Evolutionary conservation across 2,888 invertebrate species (phyloP).

Genomic region (Steinernema hermaphroditum): DNA sequence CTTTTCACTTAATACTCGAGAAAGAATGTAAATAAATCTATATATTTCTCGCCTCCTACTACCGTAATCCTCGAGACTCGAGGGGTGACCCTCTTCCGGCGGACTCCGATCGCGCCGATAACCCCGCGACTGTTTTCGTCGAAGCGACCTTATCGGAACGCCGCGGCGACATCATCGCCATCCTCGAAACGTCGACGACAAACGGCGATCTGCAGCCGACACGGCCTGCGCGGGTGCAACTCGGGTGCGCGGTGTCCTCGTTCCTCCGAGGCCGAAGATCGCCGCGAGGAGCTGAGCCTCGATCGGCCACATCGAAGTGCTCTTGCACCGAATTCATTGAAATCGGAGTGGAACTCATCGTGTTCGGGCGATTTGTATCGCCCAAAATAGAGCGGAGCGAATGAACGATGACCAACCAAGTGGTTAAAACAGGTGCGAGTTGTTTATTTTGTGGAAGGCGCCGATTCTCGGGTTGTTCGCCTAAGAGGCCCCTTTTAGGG

Average conservation of each 20-base stretch:
- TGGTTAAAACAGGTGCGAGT: no score
- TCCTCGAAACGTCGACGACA: neutral
- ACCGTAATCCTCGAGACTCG: no score
- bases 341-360: neutral
- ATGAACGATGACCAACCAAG: no score
- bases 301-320: neutral
- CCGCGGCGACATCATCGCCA: neutral
- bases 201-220: neutral
- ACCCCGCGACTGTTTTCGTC: neutral
- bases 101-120: neutral
- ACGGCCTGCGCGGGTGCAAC: neutral
- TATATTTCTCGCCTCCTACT: no score
- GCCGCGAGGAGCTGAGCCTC: neutral
- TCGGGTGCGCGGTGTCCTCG: neutral
- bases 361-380: neutral
- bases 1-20: neutral
- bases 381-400: no score
- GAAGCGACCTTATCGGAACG: neutral
- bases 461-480: no score
- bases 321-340: neutral
- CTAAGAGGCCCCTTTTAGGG: no score
- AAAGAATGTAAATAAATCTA: constrained; percentile 17
- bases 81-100: neutral
- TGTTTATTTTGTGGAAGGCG: no score
- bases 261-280: neutral